These are phyloP conservation scores for Halichoeres trimaculatus DNA, from an alignment of 2,113 vertebrate species.

Conservation along the genomic window DNA sequence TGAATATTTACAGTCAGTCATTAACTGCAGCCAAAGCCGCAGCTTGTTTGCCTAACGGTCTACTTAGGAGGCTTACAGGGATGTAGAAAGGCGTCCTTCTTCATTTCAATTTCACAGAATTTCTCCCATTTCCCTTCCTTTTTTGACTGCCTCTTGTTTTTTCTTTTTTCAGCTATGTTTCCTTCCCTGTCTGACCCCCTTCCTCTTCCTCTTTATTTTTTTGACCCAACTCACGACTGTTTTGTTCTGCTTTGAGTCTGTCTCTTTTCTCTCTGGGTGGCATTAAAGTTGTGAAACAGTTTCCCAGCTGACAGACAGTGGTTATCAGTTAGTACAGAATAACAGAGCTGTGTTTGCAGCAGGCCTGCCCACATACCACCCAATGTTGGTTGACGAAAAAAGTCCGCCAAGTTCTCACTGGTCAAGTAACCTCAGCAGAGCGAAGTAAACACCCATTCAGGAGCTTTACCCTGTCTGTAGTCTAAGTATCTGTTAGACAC, in stretches of 20 bases:
- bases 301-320: background rate
- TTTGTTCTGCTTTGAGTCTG: constrained; percentile 10
- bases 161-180: background rate
- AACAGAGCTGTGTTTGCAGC: background rate
- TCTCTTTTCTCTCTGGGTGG: background rate
- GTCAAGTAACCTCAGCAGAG: too few relatives aligned
- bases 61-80: constrained; percentile 27
- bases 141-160: background rate
- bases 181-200: background rate
- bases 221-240: background rate
- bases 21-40: constrained; percentile 25
- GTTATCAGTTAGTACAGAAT: background rate
- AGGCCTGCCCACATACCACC: background rate
- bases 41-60: constrained; percentile 26
- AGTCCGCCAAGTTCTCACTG: too few relatives aligned
- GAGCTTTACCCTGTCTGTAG: too few relatives aligned
- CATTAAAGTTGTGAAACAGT: background rate
- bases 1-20: constrained; percentile 42
- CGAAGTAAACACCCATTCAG: too few relatives aligned
- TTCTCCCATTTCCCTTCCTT: background rate
- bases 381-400: too few relatives aligned
- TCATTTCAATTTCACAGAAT: background rate
- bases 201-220: constrained; percentile 12
- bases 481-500: too few relatives aligned
- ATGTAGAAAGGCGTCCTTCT: background rate